phyloP scores from a whole-genome alignment of 92 coral and sea anemone species.

The Bergia puertoricense region DNA sequence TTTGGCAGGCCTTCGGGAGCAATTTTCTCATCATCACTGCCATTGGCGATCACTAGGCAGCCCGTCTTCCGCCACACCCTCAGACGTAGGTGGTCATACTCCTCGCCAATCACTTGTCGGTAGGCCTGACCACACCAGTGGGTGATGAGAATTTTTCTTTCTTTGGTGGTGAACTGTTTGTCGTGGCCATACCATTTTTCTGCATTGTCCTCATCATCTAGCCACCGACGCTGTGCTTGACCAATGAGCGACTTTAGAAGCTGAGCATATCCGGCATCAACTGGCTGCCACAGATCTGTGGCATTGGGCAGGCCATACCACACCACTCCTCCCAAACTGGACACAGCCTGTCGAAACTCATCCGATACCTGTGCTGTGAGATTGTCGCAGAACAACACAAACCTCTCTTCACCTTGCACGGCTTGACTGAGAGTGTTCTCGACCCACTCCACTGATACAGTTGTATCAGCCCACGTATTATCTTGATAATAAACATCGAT shows the following conservation, averaged over 20 bases:
- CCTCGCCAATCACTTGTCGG: conserved; percentile 38
- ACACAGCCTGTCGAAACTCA: conserved; percentile 49
- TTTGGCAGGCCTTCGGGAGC: conserved; percentile 12
- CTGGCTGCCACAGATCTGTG: conserved; percentile 54
- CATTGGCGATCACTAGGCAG: conserved; percentile 10
- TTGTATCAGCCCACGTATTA: conserved; percentile 57
- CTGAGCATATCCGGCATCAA: conserved; percentile 56
- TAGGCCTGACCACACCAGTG: conserved; percentile 51
- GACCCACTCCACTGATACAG: conserved; percentile 47
- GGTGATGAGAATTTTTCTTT: conserved; percentile 43
- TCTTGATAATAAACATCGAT: conserved; percentile 51
- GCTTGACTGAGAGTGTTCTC: conserved; percentile 33
- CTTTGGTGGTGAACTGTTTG: conserved; percentile 43
- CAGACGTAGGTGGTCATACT: conserved; percentile 34
- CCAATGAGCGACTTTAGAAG: conserved; percentile 49
- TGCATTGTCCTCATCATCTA: conserved; percentile 55
- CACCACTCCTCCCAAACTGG: conserved; percentile 40
- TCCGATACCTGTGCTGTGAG: conserved; percentile 35
- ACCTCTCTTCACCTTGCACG: conserved; percentile 21
- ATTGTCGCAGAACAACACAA: conserved; percentile 48
- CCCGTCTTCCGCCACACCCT: conserved; percentile 22
- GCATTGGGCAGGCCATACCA: conserved; percentile 56
- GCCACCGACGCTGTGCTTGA: conserved; percentile 54
- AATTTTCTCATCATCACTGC: conserved; percentile 12
- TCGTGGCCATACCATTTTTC: conserved; percentile 53